Base-by-base conservation (phyloP, 2,888 invertebrate species). In the Hyles lineata region DNA sequence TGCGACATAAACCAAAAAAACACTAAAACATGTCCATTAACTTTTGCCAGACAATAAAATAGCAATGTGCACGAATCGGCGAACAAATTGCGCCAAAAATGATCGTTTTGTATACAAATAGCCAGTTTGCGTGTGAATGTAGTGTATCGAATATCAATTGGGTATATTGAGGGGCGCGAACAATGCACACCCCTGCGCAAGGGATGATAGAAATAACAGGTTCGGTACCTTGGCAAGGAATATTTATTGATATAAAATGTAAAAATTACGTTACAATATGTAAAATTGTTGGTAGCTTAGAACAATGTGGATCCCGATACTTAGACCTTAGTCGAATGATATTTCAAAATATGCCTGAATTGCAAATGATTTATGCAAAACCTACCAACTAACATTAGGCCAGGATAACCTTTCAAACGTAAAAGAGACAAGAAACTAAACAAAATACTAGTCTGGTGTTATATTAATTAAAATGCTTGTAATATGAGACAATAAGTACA, bases 101-200 rank as follows among this genome's bases (percentile, higher is more conserved):
- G 86, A 87, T 84, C 87, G 85, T 88, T 90, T 88, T 80, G 89
- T 87, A 84, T 83, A 90, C 90, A 90, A 93, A 93, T 91, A 88
- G 88, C 87, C 86, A 85, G 89, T 90, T 89, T 89, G 89, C 89
- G 91, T 92, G 93, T 91, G 92, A 91, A 91, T 89, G 83, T 87
- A 88, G 86, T 92, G 92, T 92, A 91, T 92, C 92, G 92, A 90
- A 93, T 92, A 91, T 90, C 92, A 92, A 93, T 93, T 90, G 91
- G 85, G 77, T 80, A 79, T 83, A 84, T 86, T 81, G 84, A 79
- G 84, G 83, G 82, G 81, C 79, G 81, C 85, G 84, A 87, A 84
- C 85, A 82, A 82, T 78, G 79, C 75, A 73, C 80, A 83, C 88
- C 86, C 86, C 78, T 77, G 77, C 69, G 70, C 58, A 76, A 78